Base-by-base conservation (phyloP, 1,140 invertebrate genomes). In the Scaptomyza hsui region DNA sequence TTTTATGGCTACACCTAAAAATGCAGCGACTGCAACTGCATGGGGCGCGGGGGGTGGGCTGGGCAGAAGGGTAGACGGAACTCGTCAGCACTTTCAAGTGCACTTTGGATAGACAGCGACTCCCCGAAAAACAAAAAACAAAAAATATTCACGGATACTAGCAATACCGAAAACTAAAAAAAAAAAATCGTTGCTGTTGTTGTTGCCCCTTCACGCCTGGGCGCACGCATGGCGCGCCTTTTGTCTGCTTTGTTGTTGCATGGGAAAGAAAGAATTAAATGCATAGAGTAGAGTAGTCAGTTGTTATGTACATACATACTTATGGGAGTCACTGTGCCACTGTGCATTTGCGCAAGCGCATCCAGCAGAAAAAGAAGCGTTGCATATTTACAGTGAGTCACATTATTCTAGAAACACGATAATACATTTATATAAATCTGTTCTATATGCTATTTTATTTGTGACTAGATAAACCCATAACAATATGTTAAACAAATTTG, bases 1-100 rank as follows among this genome's bases (percentile, higher is more conserved):
- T 80, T 85, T 85, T 85, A 85, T 85, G 81, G 81, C 81, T 85
- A 86, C 81, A 86, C 81, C 80, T 85, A 85, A 85, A 85, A 86
- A 85, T 86, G 80, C 80, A 85, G 80, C 73, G 69, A 80, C 72
- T 80, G 81, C 81, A 85, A 74, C 76, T 48, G 70, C 47, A 24
- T 18, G 37, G 51, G 32, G 41, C 12, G 13, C 37, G 9, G 45
- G 9, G 45, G 18, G 19, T 7, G 45, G 29, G 10, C 6, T 15
- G 15, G n/a, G 29, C 19, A 13, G 44, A 47, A 5, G 56, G 57
- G 52, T 53, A 32, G 6, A 47, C 35, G 26, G 12, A 37, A 32
- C 56, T 75, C 60, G 67, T 45, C 68, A 69, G 41, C 65, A 76
- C 61, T 85, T 86, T 85, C 80, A 85, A 85, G 80, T 80, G 80